These are phyloP conservation scores for Calcarius lapponicus DNA, from an alignment of 2,797 vertebrate genomes.

Conservation along the genomic window DNA sequence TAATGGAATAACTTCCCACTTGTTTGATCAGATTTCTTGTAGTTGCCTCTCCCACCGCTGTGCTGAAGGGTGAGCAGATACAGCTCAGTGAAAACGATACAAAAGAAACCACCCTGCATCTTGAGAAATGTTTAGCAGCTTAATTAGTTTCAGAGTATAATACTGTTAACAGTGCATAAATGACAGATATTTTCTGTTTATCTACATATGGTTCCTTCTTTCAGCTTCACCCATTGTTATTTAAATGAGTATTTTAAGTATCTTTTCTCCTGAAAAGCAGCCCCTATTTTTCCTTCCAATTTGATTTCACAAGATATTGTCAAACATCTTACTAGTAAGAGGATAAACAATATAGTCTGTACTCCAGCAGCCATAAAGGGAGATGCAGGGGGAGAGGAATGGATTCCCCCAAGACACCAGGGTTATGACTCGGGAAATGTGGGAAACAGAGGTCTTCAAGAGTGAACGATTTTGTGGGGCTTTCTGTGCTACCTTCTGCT, in stretches of 20 bases:
- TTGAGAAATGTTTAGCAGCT: conserved; percentile 46
- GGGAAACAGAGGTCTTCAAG: neutral
- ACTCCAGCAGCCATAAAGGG: neutral
- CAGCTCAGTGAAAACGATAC: neutral
- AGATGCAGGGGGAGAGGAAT: neutral
- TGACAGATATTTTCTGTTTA: conserved; percentile 53
- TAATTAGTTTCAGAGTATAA: conserved; percentile 37
- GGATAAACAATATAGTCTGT: neutral
- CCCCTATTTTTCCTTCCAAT: neutral
- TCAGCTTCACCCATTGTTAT: conserved; percentile 10
- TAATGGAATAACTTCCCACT: conserved; percentile 13
- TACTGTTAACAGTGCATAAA: conserved; percentile 44
- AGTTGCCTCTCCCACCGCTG: neutral
- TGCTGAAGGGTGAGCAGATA: neutral
- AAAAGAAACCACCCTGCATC: conserved; percentile 3
- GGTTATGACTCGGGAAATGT: neutral
- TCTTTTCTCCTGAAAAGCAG: neutral
- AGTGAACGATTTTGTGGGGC: neutral
- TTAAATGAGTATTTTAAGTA: conserved; percentile 26
- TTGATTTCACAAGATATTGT: conserved; percentile 6
- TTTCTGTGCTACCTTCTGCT: neutral
- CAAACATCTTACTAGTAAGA: neutral
- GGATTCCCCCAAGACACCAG: neutral
- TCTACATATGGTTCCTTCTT: conserved; percentile 41
- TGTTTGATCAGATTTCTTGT: neutral